Percentiles rank a stretch among this genome's conserved stretches.
Evolutionary conservation across 2,797 vertebrate species (phyloP).

Genomic region (Hipposideros larvatus): DNA sequence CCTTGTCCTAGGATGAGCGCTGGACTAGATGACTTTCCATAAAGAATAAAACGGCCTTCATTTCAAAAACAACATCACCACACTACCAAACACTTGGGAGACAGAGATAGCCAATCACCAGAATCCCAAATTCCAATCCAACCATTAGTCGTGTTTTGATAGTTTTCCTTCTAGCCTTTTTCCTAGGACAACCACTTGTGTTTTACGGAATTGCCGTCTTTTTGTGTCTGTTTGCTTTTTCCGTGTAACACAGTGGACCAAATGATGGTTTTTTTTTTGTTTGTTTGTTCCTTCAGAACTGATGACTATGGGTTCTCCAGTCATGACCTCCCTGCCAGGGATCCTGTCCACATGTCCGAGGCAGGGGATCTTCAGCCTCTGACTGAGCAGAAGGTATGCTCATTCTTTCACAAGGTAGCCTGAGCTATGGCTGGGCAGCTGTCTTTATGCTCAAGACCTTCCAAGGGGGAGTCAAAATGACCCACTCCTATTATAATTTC

Average conservation of each 20-base stretch:
- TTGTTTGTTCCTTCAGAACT: neutral
- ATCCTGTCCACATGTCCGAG: fast-evolving
- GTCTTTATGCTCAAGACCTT: neutral
- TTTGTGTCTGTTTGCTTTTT: neutral
- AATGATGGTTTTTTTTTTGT: neutral
- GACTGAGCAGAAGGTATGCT: neutral
- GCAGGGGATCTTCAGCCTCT: neutral
- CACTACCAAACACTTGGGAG: neutral
- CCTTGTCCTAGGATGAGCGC: neutral
- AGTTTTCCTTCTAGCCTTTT: neutral
- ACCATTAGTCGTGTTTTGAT: neutral
- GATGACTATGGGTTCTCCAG: neutral
- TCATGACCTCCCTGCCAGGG: neutral
- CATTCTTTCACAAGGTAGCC: neutral
- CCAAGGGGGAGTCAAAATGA: neutral
- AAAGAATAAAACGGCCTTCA: neutral
- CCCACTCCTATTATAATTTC: neutral
- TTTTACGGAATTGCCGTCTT: neutral
- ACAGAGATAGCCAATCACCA: neutral
- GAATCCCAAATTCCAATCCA: neutral
- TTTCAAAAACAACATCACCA: neutral
- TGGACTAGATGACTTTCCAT: neutral
- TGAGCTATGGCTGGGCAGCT: neutral
- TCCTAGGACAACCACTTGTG: neutral
- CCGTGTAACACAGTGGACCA: neutral